These are phyloP conservation scores for Oryzias dopingdopingensis DNA, from an alignment of 2,797 vertebrate species.

Conservation along the genomic window DNA sequence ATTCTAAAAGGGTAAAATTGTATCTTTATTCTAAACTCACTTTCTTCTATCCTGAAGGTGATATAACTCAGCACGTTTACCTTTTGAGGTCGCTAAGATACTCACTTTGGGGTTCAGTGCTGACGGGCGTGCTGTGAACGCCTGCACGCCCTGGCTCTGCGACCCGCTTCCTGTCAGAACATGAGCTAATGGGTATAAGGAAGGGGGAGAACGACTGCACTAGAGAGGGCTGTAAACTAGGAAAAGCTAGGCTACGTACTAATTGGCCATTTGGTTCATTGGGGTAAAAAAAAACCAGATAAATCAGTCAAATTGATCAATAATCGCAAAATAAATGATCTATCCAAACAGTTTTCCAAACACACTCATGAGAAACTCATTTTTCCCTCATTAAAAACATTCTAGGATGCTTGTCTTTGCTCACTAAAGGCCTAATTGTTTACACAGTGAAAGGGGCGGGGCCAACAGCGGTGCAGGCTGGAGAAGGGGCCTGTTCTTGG, in stretches of 20 bases:
- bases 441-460: constrained; percentile 33
- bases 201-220: constrained; percentile 68
- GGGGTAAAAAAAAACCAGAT: constrained; percentile 26
- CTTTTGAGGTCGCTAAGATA: constrained; percentile 23
- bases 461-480: constrained; percentile 28
- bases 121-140: constrained; percentile 16
- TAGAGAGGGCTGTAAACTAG: constrained; percentile 72
- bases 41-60: too few relatives aligned
- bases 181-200: constrained; percentile 40
- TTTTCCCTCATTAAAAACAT: not conserved
- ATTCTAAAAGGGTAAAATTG: too few relatives aligned
- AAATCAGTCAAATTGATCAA: constrained; percentile 22
- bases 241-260: constrained; percentile 74
- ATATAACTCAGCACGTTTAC: not conserved
- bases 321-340: not conserved
- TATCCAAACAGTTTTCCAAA: constrained; percentile 1
- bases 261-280: constrained; percentile 39
- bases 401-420: not conserved
- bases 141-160: constrained; percentile 34
- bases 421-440: constrained; percentile 38
- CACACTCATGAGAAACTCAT: not conserved
- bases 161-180: constrained; percentile 53
- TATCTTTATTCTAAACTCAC: too few relatives aligned
- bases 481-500: constrained; percentile 31
- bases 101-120: constrained; percentile 53